Base-by-base conservation (phyloP, 2,888 invertebrate species). In the Dioctria rufipes region DNA sequence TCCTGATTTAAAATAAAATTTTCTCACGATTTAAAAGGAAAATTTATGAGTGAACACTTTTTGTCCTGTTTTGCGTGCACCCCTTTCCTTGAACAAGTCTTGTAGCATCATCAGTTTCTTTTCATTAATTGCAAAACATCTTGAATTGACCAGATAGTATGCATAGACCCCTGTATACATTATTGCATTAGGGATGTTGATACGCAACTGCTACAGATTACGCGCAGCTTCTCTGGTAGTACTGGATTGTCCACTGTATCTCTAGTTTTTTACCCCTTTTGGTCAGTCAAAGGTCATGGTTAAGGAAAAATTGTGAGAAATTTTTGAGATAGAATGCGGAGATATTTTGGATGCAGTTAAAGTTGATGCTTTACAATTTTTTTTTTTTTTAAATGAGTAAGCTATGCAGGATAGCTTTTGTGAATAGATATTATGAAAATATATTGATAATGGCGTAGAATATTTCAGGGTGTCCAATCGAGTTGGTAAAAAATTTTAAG, bases 231-330 rank as follows among this genome's bases (percentile, higher is more conserved):
- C 73, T 75, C 13, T 60, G 73, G 43, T 75, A 25, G 1, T 25
- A 75, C 73, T 75, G 73, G 60, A 75, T 60, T 42, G 60, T 75
- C 60, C 73, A 60, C 60, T 43, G 39, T 54, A 58, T 75, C 37
- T 75, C 37, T 4, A 25, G 9, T 4, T 63, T 25, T 40, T 58
- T 49, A 75, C 73, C 73, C 73, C 73, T 60, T 75, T 75, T 42
- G 51, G 4, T 43, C 13, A 58, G 79, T 25, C 81, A 79, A 78
- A 79, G 81, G 81, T 81, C 79, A 81, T 67, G 51, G 43, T 63
- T 78, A 77, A 43, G 78, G 77, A 66, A 77, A 78, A 66, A 80
- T 4, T 78, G 81, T 79, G 81, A 73, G 79, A 81, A 81, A 65
- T 54, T 73, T 73, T 79, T n/a, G n/a, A n/a, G n/a, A n/a, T n/a